A percentile compares a stretch with the other conserved stretches of the same genome.
Conservation (phyloP, 2,888 invertebrate species). For the Blastobasis adustella region DNA sequence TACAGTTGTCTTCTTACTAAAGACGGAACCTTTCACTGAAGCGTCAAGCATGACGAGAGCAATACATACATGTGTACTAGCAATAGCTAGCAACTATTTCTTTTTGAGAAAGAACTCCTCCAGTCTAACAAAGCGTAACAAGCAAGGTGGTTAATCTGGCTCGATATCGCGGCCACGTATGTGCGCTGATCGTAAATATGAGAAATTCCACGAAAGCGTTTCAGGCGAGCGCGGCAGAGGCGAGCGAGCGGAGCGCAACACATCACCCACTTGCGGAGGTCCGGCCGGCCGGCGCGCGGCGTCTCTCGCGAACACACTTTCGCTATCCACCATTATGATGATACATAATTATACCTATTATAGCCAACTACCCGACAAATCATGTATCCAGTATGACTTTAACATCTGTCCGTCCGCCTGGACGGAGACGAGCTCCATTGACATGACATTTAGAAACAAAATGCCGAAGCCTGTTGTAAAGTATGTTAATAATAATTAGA, state of each 20-base stretch:
- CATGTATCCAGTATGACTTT: too few relatives aligned
- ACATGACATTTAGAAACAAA: too few relatives aligned
- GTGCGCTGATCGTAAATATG: conserved; percentile 32
- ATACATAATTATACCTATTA: too few relatives aligned
- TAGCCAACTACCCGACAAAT: too few relatives aligned
- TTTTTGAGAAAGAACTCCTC: conserved; percentile 22
- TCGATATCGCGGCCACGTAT: conserved; percentile 29
- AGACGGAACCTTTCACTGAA: conserved; percentile 27
- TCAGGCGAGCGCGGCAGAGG: conserved; percentile 29
- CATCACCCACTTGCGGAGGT: conserved; percentile 44
- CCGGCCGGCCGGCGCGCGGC: conserved; percentile 22
- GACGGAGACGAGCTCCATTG: too few relatives aligned
- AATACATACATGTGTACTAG: conserved; percentile 8
- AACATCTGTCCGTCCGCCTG: too few relatives aligned
- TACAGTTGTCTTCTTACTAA: conserved; percentile 6
- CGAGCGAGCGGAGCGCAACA: conserved; percentile 53
- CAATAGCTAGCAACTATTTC: conserved; percentile 6
- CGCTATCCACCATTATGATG: conserved; percentile 30
- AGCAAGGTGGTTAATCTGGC: conserved; percentile 29
- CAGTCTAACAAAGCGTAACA: conserved; percentile 33
- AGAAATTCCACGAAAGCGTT: conserved; percentile 45
- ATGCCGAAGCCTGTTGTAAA: too few relatives aligned
- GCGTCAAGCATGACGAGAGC: conserved; percentile 17
- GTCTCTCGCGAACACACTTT: conserved; percentile 37
- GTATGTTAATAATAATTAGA: too few relatives aligned